phyloP scores from a whole-genome alignment of 2,113 vertebrate species.

The Ardeotis arabs region DNA sequence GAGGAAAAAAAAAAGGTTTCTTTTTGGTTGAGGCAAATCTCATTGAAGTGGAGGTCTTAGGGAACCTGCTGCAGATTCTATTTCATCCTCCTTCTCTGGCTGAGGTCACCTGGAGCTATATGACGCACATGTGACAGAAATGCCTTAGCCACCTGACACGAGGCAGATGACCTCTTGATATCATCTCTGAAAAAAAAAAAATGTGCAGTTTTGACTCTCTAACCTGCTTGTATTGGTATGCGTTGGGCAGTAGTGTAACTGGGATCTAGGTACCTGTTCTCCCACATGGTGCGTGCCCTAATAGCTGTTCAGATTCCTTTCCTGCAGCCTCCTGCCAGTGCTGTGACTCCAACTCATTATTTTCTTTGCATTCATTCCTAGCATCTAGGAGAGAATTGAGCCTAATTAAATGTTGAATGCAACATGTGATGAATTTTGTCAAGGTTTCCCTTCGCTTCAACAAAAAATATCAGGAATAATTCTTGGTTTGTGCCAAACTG shows the following conservation, averaged over 20 bases:
- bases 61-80: not conserved
- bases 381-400: not conserved
- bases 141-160: accelerated
- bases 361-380: not conserved
- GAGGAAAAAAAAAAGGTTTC: not conserved
- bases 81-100: not conserved
- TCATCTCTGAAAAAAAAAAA: not conserved
- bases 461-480: not conserved
- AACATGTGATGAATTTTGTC: not conserved
- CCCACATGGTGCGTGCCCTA: not conserved
- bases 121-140: not conserved
- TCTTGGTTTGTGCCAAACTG: not conserved
- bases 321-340: not conserved
- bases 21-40: not conserved
- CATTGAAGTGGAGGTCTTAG: accelerated
- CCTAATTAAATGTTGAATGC: not conserved
- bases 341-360: not conserved
- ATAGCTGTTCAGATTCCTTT: not conserved
- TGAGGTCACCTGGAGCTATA: not conserved
- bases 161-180: not conserved
- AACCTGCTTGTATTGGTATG: not conserved
- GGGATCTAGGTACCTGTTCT: not conserved
- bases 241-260: not conserved
- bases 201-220: not conserved
- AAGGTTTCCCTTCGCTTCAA: not conserved